Base-by-base conservation (phyloP, 2,797 vertebrate genomes). In the Typhlichthys subterraneus region DNA sequence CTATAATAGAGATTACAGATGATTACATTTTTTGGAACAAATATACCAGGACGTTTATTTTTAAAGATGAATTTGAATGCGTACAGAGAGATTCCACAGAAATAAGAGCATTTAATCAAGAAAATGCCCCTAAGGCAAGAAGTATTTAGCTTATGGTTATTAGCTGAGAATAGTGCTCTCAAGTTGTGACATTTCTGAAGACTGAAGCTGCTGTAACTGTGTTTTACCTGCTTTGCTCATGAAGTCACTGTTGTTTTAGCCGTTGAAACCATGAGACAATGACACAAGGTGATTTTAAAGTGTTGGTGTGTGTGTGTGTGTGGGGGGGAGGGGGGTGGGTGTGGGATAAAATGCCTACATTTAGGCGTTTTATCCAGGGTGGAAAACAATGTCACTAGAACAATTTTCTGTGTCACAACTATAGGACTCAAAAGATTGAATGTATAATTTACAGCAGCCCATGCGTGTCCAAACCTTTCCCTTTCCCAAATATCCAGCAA, bases 141-240 rank as follows among this genome's bases (percentile, higher is more conserved):
- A 54, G 56, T 60, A 65, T 71, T 55, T 47, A 65, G 68, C 62
- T 23, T 33, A 63, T 33, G 8, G 61, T 70, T 57, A 54, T 67
- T 58, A 65, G 70, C 66, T 65, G 54, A 53, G 52, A 58, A 69
- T 57, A 71, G 60, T 53, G 45, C 49, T 67, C 45, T 50, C 61
- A 12, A 6, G 1, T 67, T 57, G 57, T 70, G 56, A 70, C 50
- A 65, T 75, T 69, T 59, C 48, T 58, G 63, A 62, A 65, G n/a
- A 58, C 59, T 5, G 54, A 72, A 57, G 71, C 61, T 73, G 67
- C 71, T 82, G 65, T 66, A 63, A 66, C 62, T 71, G 50, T 54
- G 73, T 57, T 76, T 67, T 57, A 57, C 57, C 42, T 60, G 12
- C 38, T 59, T 46, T 31, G 57, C 48, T 61, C 57, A 45, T 67